Evolutionary conservation across 1,140 invertebrate species (phyloP).

Genomic region (Sinella curviseta): DNA sequence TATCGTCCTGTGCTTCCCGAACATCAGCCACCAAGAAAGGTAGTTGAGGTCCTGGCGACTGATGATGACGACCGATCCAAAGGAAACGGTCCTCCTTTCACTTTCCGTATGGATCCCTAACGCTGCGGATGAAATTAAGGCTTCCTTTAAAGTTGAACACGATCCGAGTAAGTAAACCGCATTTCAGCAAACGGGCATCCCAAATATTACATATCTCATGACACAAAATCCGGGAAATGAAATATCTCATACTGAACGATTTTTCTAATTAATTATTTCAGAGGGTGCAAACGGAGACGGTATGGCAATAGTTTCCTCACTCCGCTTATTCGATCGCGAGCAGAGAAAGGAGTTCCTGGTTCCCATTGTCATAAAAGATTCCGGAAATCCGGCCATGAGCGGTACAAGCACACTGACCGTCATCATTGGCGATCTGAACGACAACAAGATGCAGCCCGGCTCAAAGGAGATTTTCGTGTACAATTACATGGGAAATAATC

Average conservation of each 20-base stretch:
- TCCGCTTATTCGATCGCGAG: slow-evolving; percentile 90
- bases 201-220: too few species aligned
- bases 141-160: slow-evolving; percentile 91
- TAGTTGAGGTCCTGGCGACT: slow-evolving; percentile 88
- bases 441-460: slow-evolving; percentile 95
- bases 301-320: slow-evolving; percentile 85
- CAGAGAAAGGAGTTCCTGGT: slow-evolving; percentile 92
- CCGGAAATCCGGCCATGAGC: slow-evolving; percentile 84
- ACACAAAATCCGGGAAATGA: too few species aligned
- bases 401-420: slow-evolving; percentile 92
- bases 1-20: slow-evolving; percentile 90
- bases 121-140: slow-evolving; percentile 85
- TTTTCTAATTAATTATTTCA: slow-evolving; percentile 55
- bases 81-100: slow-evolving; percentile 92
- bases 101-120: slow-evolving; percentile 88
- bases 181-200: too few species aligned
- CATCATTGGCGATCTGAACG: slow-evolving; percentile 93
- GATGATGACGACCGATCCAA: slow-evolving; percentile 93
- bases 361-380: slow-evolving; percentile 90
- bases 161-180: slow-evolving; percentile 72
- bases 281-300: slow-evolving; percentile 93
- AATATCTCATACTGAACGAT: background rate
- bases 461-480: slow-evolving; percentile 96
- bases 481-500: slow-evolving; percentile 89
- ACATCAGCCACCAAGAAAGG: slow-evolving; percentile 82